Evolutionary conservation across 2,888 invertebrate genomes (phyloP).

Genomic region (Hydrotaea cyrtoneurina): DNA sequence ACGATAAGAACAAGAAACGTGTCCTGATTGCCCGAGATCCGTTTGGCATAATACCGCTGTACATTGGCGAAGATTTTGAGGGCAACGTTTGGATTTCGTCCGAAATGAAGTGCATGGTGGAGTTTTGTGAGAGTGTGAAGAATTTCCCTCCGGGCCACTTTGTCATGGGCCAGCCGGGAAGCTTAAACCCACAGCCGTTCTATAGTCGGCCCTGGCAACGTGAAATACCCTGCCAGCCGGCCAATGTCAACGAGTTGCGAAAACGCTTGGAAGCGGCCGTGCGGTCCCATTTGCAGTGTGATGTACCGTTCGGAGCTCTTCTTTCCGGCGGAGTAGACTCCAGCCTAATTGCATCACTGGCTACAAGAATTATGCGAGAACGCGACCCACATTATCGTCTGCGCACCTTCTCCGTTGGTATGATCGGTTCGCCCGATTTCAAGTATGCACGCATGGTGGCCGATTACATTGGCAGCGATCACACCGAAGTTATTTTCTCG

Average conservation of each 20-base stretch:
- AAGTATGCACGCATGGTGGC: slow-evolving; percentile 92
- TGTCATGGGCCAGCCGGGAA: slow-evolving; percentile 73
- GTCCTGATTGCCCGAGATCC: slow-evolving; percentile 79
- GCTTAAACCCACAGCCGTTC: slow-evolving; percentile 72
- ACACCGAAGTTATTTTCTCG: slow-evolving; percentile 93
- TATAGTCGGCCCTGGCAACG: slow-evolving; percentile 76
- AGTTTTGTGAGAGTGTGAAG: slow-evolving; percentile 75
- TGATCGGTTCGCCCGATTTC: slow-evolving; percentile 94
- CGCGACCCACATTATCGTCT: slow-evolving; percentile 75
- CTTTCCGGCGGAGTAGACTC: slow-evolving; percentile 81
- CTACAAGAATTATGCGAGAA: slow-evolving; percentile 79
- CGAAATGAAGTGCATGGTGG: slow-evolving; percentile 80
- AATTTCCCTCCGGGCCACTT: slow-evolving; percentile 78
- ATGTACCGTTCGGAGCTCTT: slow-evolving; percentile 79
- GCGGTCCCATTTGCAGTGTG: slow-evolving; percentile 80
- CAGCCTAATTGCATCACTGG: slow-evolving; percentile 80
- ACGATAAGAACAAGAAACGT: slow-evolving; percentile 75
- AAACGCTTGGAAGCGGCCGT: slow-evolving; percentile 77
- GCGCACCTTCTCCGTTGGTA: slow-evolving; percentile 94
- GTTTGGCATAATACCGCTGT: slow-evolving; percentile 80
- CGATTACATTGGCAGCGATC: slow-evolving; percentile 91
- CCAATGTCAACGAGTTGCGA: slow-evolving; percentile 75
- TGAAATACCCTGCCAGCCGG: slow-evolving; percentile 72
- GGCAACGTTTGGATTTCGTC: slow-evolving; percentile 80
- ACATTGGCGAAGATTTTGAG: slow-evolving; percentile 76